Conservation (phyloP, 2,113 vertebrate species). For the Phalacrocorax carbo region DNA sequence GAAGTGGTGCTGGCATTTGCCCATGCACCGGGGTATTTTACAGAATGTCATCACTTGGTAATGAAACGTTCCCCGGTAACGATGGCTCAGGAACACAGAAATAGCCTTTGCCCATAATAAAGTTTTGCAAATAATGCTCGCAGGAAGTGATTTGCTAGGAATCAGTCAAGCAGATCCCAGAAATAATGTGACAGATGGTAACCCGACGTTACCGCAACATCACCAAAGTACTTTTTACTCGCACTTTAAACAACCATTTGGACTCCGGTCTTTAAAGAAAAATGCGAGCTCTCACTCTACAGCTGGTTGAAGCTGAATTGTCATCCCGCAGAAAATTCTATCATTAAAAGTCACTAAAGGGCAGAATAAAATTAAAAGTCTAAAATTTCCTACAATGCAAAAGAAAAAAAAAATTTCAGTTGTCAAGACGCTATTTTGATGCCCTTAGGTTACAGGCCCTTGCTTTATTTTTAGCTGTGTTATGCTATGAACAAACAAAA, state of each 20-base stretch:
- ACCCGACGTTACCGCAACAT: not conserved
- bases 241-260: conserved; percentile 30
- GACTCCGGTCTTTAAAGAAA: conserved; percentile 1
- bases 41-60: conserved; percentile 42
- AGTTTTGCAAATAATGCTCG: conserved; percentile 54
- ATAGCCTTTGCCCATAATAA: conserved; percentile 46
- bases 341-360: not conserved
- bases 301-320: conserved; percentile 29
- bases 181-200: conserved; percentile 47
- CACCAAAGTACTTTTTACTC: conserved; percentile 2
- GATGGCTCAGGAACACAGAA: conserved; percentile 31
- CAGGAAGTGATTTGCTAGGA: conserved; percentile 50
- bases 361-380: not conserved
- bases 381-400: not conserved
- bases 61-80: not conserved
- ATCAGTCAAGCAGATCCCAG: conserved; percentile 30
- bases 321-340: not conserved
- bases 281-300: conserved; percentile 10
- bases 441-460: not conserved
- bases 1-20: conserved; percentile 42
- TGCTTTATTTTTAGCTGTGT: conserved; percentile 2
- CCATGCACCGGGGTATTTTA: conserved; percentile 37
- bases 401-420: not conserved
- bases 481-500: not conserved
- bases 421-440: not conserved